Evolutionary conservation across 2,888 invertebrate species (phyloP).

Genomic region (Iphiclides podalirius): DNA sequence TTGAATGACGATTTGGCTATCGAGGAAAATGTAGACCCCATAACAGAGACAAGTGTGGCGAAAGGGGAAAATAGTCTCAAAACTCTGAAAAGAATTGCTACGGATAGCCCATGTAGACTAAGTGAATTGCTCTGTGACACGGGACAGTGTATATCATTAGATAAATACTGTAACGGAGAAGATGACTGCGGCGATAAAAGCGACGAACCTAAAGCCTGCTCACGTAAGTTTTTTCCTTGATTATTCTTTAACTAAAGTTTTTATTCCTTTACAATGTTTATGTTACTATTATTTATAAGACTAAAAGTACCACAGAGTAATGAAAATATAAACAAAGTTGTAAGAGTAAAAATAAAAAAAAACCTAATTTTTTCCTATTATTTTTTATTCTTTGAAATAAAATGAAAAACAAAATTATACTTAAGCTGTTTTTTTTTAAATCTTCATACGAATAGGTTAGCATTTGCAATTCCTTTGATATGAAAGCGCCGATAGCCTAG

Average conservation of each 20-base stretch:
- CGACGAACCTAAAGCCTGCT: conserved; percentile 87
- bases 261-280: too few species aligned
- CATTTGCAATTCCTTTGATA: background rate
- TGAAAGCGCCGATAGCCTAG: conserved; percentile 15
- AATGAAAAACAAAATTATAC: too few species aligned
- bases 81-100: conserved; percentile 45
- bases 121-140: conserved; percentile 83
- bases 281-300: too few species aligned
- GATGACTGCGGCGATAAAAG: conserved; percentile 89
- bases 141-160: conserved; percentile 85
- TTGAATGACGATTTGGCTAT: conserved; percentile 66
- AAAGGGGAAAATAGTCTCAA: conserved; percentile 54
- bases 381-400: too few species aligned
- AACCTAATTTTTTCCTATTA: too few species aligned
- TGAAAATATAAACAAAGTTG: too few species aligned
- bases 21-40: conserved; percentile 57
- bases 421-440: too few species aligned
- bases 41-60: conserved; percentile 49
- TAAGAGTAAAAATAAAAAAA: too few species aligned
- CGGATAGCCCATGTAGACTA: conserved; percentile 69
- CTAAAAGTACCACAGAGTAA: too few species aligned
- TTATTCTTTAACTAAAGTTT: too few species aligned
- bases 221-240: conserved; percentile 91
- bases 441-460: too few species aligned
- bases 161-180: conserved; percentile 88